A percentile compares a stretch with the other conserved stretches of the same genome.
Conservation (phyloP, 1,140 invertebrate genomes). For the Pseudobourletiella spinata region DNA sequence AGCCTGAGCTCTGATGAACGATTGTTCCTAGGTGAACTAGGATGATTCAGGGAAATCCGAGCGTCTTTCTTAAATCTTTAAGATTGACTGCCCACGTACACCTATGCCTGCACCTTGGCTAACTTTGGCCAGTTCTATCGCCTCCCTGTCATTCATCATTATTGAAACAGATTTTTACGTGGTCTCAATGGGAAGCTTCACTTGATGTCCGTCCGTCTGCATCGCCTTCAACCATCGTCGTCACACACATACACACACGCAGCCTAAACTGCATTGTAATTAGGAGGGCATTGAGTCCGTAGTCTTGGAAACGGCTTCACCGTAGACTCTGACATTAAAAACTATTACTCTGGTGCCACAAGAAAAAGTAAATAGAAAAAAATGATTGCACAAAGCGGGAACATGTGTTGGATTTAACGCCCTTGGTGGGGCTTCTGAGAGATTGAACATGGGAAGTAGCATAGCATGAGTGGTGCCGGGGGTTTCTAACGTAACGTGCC, state of each 20-base stretch:
- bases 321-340: not conserved
- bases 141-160: not conserved
- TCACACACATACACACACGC: not conserved
- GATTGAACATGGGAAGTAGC: too few relatives aligned
- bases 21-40: slow-evolving; percentile 28
- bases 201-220: not conserved
- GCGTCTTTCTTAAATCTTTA: not conserved
- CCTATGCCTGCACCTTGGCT: not conserved
- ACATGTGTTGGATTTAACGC: too few relatives aligned
- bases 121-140: not conserved
- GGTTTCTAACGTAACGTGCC: too few relatives aligned
- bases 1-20: slow-evolving; percentile 19
- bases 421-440: too few relatives aligned
- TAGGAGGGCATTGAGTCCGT: slow-evolving; percentile 11
- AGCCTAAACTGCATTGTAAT: slow-evolving; percentile 13
- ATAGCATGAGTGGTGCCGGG: too few relatives aligned
- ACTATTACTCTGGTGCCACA: not conserved
- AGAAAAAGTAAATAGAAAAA: not conserved
- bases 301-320: slow-evolving; percentile 2
- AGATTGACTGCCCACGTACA: not conserved
- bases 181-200: slow-evolving; percentile 3
- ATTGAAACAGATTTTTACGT: not conserved
- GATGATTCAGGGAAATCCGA: slow-evolving; percentile 30
- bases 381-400: not conserved
- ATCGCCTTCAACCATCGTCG: slow-evolving; percentile 2